Base-by-base conservation (phyloP, 2,113 vertebrate species). In the Syrrhaptes paradoxus region DNA sequence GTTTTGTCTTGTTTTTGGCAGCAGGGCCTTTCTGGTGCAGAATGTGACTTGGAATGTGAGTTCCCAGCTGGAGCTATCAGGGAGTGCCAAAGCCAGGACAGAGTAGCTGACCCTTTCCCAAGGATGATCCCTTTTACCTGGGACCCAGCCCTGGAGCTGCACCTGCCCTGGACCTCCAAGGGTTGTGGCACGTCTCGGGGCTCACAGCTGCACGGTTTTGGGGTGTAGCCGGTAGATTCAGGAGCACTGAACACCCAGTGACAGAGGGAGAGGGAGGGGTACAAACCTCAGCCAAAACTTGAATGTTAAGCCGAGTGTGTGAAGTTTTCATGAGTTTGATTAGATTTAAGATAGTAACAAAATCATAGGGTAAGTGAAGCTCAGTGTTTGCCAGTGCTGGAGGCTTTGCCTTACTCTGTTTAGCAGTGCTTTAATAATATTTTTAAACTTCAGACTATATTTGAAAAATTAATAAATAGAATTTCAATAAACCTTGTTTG, bases 131-230 rank as follows among this genome's bases (percentile, higher is more conserved):
- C 26, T 59, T 21, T 93, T 55, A 54, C 14, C 34, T 57, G 38
- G 31, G 61, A 38, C 51, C 55, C 24, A 1, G 6, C 20, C 13
- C 11, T 67, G 59, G 57, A 31, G 43, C 72, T 74, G 24, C 2
- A 1, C 1, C 0, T 41, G 32, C 19, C 6, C 11, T 3, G 2
- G 7, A 10, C 17, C 43, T 41, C 21, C 36, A n/a, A 21, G 26
- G 31, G n/a, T 13, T 76, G 54, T 2, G 19, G 54, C n/a, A 20
- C 32, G 22, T 20, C 38, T 18, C 17, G 17, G 28, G 15, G 36
- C 41, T 77, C 38, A 45, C 59, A 28, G 32, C 38, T 11, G 2
- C 1, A 0, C 7, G 32, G 5, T 55, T 49, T 65, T 28, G 38
- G 13, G 48, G 58, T 28, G 46, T 51, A 36, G 34, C 48, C 85